Conservation (phyloP, 2,888 invertebrate species). For the Resseliella maxima region DNA sequence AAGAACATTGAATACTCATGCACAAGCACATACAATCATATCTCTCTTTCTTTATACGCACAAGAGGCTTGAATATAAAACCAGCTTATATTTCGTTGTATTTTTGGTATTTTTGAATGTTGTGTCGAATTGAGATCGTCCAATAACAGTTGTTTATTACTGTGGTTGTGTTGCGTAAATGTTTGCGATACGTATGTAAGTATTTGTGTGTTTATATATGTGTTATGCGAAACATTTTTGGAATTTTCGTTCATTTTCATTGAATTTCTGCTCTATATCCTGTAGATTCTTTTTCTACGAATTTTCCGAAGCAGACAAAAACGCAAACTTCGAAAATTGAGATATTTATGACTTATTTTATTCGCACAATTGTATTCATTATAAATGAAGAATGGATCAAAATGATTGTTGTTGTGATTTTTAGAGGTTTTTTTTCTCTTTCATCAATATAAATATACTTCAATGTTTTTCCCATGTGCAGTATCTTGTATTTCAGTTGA, state of each 20-base stretch:
- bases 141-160: background rate
- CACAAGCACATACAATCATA: slow-evolving; percentile 4
- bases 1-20: slow-evolving; percentile 20
- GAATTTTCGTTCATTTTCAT: background rate
- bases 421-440: too few relatives aligned
- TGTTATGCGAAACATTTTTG: background rate
- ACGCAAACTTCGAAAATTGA: background rate
- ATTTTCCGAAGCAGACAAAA: background rate
- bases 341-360: background rate
- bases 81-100: background rate
- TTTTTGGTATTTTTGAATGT: slow-evolving; percentile 37
- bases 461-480: too few relatives aligned
- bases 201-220: background rate
- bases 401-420: too few relatives aligned
- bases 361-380: too few relatives aligned
- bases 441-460: too few relatives aligned
- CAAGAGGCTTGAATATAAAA: background rate
- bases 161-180: slow-evolving; percentile 4
- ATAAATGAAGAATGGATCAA: too few relatives aligned
- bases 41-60: background rate
- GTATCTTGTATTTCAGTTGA: too few relatives aligned
- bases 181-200: too few relatives aligned
- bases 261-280: background rate
- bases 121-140: background rate
- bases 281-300: background rate